Base-by-base conservation (phyloP, 2,888 invertebrate species). In the Tryphoninae sp. region DNA sequence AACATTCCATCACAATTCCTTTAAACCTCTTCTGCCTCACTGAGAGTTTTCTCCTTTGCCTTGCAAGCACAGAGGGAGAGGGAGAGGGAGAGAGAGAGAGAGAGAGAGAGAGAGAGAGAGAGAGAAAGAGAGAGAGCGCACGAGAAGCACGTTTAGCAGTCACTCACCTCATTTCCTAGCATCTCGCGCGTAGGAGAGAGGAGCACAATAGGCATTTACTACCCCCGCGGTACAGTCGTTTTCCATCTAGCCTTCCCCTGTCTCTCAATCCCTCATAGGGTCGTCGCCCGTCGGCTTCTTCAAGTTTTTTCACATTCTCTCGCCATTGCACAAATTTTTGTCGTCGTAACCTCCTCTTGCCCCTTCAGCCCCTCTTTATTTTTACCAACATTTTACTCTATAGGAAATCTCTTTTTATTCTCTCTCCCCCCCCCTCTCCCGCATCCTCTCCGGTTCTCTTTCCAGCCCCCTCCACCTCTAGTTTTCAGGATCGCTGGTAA, bases 91-190 rank as follows among this genome's bases (percentile, higher is more conserved):
- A 33, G 6, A 6, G 33, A 33, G 33, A 33, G 33, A 6, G 33
- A 33, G 33, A 6, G 33, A 33, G 33, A 33, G 33, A 33, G 6
- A 33, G 33, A 33, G 33, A 33, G 33, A 33, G 4, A 33, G 33
- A 33, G 33, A 33, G 33, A 33, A 1, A 33, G 33, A 33, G 6
- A 33, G 33, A 33, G 33, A 45, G 22, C 64, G 42, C 61, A 62
- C 74, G 62, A 65, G 71, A 81, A 81, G 81, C 81, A 78, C 78
- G 81, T 81, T 81, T 75, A 71, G 75, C 81, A 81, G 81, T 78
- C 81, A 78, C 81, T 81, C 78, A 81, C 78, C 81, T 75, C 81
- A 78, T 81, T 78, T 78, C 81, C 78, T 58, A 75, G 71, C 69
- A 75, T 75, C 71, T 65, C 71, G 49, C 19, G 16, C 58, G 26